phyloP scores from a whole-genome alignment of 2,888 invertebrate genomes.

The Hedya salicella region DNA sequence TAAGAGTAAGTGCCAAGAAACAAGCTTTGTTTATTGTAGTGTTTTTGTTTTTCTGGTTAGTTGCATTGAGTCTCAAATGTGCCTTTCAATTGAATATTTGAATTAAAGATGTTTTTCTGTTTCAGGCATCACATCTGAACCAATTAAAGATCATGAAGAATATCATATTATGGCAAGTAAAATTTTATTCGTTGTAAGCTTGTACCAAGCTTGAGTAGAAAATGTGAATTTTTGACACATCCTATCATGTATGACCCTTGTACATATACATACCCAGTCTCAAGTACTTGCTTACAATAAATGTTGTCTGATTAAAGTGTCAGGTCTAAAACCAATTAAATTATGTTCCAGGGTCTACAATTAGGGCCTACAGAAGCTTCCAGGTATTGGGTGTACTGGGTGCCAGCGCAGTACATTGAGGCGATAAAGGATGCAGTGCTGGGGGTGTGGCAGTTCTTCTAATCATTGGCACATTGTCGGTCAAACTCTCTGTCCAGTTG shows the following conservation, averaged over 20 bases:
- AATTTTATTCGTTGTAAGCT: background rate
- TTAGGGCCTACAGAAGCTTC: slow-evolving; percentile 96
- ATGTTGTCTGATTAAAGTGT: slow-evolving; percentile 27
- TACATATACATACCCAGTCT: too few species aligned
- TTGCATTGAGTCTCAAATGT: too few species aligned
- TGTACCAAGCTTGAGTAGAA: too few species aligned
- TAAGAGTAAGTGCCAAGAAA: slow-evolving; percentile 86
- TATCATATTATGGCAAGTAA: slow-evolving; percentile 94
- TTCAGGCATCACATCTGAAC: slow-evolving; percentile 87
- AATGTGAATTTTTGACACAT: too few species aligned
- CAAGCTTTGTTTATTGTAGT: too few species aligned
- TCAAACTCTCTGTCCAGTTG: slow-evolving; percentile 55
- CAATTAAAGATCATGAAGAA: slow-evolving; percentile 94
- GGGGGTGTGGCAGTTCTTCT: slow-evolving; percentile 93
- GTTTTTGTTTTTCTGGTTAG: too few species aligned
- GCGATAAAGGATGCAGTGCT: slow-evolving; percentile 96
- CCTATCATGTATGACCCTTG: too few species aligned
- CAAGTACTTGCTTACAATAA: too few species aligned
- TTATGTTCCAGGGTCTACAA: slow-evolving; percentile 89
- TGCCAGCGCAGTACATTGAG: slow-evolving; percentile 95
- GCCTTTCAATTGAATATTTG: background rate
- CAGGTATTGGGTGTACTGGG: slow-evolving; percentile 97
- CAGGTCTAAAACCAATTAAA: slow-evolving; percentile 20
- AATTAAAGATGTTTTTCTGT: slow-evolving; percentile 1
- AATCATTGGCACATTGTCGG: slow-evolving; percentile 57